A percentile compares a stretch with the other conserved stretches of the same genome.
These are phyloP conservation scores for Siderastrea siderea DNA, from an alignment of 92 coral and sea anemone species.

Conservation along the genomic window DNA sequence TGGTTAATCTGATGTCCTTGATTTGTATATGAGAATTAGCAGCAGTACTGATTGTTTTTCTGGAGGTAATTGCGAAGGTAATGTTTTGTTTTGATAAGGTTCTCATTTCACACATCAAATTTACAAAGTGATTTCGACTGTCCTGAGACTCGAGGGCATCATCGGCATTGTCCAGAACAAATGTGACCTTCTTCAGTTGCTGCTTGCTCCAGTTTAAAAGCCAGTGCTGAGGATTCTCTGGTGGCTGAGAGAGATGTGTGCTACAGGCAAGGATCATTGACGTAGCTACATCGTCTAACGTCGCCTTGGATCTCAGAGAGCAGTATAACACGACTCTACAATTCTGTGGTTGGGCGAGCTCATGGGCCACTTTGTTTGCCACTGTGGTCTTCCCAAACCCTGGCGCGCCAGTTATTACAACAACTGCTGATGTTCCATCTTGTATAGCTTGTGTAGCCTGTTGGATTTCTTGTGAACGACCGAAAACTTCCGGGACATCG, in stretches of 20 bases:
- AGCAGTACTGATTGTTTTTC: background rate
- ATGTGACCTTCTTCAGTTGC: background rate
- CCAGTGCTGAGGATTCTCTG: constrained; percentile 21
- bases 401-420: constrained; percentile 57
- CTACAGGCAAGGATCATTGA: constrained; percentile 13
- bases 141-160: constrained; percentile 2
- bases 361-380: constrained; percentile 40
- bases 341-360: background rate
- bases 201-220: constrained; percentile 28
- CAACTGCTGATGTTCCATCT: background rate
- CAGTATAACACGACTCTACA: background rate
- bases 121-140: background rate
- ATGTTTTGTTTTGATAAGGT: background rate
- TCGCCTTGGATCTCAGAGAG: background rate
- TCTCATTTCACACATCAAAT: background rate
- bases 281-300: background rate
- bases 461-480: constrained; percentile 24
- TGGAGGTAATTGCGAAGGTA: background rate
- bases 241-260: background rate
- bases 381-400: constrained; percentile 60
- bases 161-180: constrained; percentile 27
- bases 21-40: background rate
- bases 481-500: background rate
- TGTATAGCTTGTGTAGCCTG: background rate
- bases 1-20: background rate